Base-by-base conservation (phyloP, 1,140 invertebrate species). In the Aphelenchoides besseyi region DNA sequence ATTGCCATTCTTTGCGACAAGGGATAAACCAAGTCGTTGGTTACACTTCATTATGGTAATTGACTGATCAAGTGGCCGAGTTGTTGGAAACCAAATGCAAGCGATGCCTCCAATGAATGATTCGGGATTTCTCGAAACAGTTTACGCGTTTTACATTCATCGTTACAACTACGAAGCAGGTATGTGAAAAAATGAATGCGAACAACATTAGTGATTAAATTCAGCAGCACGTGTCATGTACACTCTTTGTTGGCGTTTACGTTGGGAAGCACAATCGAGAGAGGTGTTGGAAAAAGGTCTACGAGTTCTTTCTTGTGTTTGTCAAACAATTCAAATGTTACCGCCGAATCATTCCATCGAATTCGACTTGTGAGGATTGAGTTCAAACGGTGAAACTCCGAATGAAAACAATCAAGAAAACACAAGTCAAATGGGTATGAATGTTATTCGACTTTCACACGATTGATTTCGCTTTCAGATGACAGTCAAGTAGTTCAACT, bases 91-190 rank as follows among this genome's bases (percentile, higher is more conserved):
- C 75, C 18, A 70, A 63, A 30, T 74, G 73, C 41, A 61, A 36
- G 48, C 23, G 36, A 23, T 16, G 9, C 18, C 23, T n/a, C 23
- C 26, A 16, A 33, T 37, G 68, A 35, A 29, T 35, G 57, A 78
- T 1, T 23, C 16, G 5, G 71, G 48, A 3, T 32, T 79, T 33
- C 79, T 80, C 64, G 62, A 75, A 23, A 48, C 76, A 33, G 75
- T 67, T 8, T 76, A 76, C 54, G 77, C 75, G n/a, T 76, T 79
- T 69, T 63, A 78, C 32, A 73, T 79, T 8, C 52, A 52, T n/a
- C 32, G 75, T n/a, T 79, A 35, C 32, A 69, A 80, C 28, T 76
- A 74, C 67, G 59, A 5, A 16, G 55, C 61, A 59, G 74, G 74
- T 75, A 53, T 16, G 12, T 36, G 30, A 29, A 66, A 26, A 36